These are phyloP conservation scores for Tyria jacobaeae DNA, from an alignment of 2,888 invertebrate species.

Conservation along the genomic window DNA sequence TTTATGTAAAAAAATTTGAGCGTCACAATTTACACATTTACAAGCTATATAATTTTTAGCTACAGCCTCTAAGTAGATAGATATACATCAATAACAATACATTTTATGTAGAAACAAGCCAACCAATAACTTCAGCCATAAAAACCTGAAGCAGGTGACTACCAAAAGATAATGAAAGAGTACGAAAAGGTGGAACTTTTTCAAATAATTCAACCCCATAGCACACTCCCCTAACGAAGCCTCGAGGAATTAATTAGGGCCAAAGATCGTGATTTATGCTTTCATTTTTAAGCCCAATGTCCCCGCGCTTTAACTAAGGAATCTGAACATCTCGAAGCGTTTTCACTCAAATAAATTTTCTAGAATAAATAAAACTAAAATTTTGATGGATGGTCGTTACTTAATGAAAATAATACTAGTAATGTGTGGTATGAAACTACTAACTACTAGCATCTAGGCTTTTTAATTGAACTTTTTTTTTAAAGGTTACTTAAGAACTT, in stretches of 20 bases:
- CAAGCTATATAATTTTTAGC: too few relatives aligned
- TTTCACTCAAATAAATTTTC: constrained; percentile 22
- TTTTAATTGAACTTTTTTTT: too few relatives aligned
- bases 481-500: too few relatives aligned
- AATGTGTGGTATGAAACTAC: too few relatives aligned
- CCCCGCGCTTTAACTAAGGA: constrained; percentile 56
- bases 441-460: too few relatives aligned
- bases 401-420: too few relatives aligned
- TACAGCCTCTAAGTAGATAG: too few relatives aligned
- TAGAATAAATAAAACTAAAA: too few relatives aligned
- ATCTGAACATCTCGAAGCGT: constrained; percentile 32
- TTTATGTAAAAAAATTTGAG: too few relatives aligned
- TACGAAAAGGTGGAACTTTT: constrained; percentile 74
- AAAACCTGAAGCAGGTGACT: constrained; percentile 63
- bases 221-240: constrained; percentile 69
- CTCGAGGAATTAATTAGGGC: constrained; percentile 85
- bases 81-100: not conserved
- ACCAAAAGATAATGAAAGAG: constrained; percentile 67
- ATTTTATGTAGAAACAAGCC: constrained; percentile 10
- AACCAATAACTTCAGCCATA: constrained; percentile 33
- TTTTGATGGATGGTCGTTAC: too few relatives aligned
- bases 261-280: constrained; percentile 86
- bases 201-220: constrained; percentile 74
- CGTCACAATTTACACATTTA: too few relatives aligned
- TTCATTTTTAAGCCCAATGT: constrained; percentile 84